Percentiles rank a stretch among this genome's conserved stretches.
Conservation (phyloP, 2,113 vertebrate species). For the Sitta europaea region DNA sequence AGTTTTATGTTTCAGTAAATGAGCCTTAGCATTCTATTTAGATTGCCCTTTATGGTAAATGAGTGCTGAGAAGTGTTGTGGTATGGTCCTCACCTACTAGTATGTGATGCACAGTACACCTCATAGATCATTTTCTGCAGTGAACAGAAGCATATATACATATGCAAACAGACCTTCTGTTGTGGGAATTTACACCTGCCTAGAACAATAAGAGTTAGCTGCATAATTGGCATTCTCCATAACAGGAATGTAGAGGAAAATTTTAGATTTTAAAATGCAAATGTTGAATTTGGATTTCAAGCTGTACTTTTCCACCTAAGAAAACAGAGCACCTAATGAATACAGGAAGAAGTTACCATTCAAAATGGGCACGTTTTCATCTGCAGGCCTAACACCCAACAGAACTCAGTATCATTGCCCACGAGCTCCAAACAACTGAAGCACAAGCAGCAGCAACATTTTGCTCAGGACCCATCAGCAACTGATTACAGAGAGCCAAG, state of each 20-base stretch:
- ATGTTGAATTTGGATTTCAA: neutral
- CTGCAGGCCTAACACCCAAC: neutral
- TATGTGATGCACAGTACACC: neutral
- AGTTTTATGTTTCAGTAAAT: neutral
- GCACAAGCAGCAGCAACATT: neutral
- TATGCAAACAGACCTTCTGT: neutral
- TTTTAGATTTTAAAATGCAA: neutral
- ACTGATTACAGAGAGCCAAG: neutral
- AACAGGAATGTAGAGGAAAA: fast-evolving
- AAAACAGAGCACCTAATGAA: neutral
- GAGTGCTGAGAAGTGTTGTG: neutral
- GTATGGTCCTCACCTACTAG: neutral
- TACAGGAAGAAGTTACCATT: neutral
- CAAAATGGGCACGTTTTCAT: neutral
- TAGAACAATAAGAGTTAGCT: neutral
- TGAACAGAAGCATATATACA: neutral
- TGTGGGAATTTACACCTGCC: neutral
- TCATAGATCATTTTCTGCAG: neutral
- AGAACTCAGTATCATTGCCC: neutral
- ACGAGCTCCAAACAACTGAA: neutral
- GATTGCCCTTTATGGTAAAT: neutral
- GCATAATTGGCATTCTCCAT: neutral
- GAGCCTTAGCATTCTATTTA: neutral
- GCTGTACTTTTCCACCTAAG: neutral
- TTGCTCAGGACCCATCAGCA: neutral